Evolutionary conservation across 2,888 invertebrate species (phyloP).

Genomic region (Ormyrus pomaceus): DNA sequence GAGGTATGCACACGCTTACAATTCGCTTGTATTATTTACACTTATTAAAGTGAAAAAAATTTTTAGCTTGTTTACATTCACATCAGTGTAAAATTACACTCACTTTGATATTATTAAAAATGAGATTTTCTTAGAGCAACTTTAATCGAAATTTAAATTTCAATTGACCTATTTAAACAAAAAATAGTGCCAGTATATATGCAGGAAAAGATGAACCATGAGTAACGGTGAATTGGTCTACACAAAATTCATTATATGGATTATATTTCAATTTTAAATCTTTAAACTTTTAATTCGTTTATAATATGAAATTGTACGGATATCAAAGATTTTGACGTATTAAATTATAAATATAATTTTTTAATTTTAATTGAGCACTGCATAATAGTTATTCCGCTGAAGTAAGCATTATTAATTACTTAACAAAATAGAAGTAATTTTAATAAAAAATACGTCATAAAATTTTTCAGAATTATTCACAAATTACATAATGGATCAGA

Average conservation of each 20-base stretch:
- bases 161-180: slow-evolving; percentile 11
- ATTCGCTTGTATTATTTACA: slow-evolving; percentile 8
- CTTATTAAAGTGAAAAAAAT: slow-evolving; percentile 47
- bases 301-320: too few relatives aligned
- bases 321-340: too few relatives aligned
- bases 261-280: too few relatives aligned
- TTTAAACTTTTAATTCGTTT: too few relatives aligned
- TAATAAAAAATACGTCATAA: neutral
- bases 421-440: too few relatives aligned
- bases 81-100: slow-evolving; percentile 34
- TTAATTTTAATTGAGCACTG: too few relatives aligned
- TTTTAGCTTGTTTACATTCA: slow-evolving; percentile 11
- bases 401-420: too few relatives aligned
- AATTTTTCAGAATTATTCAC: neutral
- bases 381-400: too few relatives aligned
- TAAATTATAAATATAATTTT: too few relatives aligned
- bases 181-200: neutral
- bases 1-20: neutral
- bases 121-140: neutral
- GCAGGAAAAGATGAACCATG: neutral
- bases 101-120: slow-evolving; percentile 16
- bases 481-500: too few relatives aligned
- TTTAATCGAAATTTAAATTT: neutral
- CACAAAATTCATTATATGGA: neutral
- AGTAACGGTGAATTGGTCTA: neutral